Evolutionary conservation across 2,888 invertebrate genomes (phyloP), one percentile per base, ranked within the genome.

Genomic region (Cantharis lateralis): DNA sequence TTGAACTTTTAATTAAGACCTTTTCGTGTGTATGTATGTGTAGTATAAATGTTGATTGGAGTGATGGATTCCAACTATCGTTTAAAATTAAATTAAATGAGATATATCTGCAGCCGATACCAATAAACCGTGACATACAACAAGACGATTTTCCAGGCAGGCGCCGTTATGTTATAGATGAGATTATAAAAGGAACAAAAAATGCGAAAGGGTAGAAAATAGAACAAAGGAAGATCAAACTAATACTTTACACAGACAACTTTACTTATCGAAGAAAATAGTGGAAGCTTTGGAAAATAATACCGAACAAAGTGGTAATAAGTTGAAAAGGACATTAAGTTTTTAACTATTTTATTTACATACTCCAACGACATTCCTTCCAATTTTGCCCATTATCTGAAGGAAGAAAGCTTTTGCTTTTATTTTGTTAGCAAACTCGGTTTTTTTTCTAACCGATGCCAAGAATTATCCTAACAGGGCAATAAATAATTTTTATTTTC

Each of bases 231-330:
- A 66, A 20, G 24, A 16, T 66, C 64, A 66, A 66, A 66, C 64
- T 66, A 66, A 66, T 66, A 24, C 24, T 18, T 66, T 66, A 66
- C 64, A 20, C 24, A 18, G 64, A 66, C 64, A 66, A 66, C 20
- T 66, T 24, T 66, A 66, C 64, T 66, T 66, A 66, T 66, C n/a
- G 64, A 66, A 64, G 64, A 64, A 66, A 66, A 66, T n/a, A 66
- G 18, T 63, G 16, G 64, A 24, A 24, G 20, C 20, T 66, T 63
- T 63, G 2, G 16, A 13, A 20, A 20, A 66, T 66, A 66, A 66
- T n/a, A 16, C 16, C 16, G 16, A 66, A 66, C 15, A 24, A 24
- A 66, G 24, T 66, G 24, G 24, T 66, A 66, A 66, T 15, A 66
- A 10, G 20, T 48, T 48, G 48, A 48, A 48, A 7, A n/a, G 5